Conservation (phyloP, 2,888 invertebrate genomes). For the Chloroclysta siterata region DNA sequence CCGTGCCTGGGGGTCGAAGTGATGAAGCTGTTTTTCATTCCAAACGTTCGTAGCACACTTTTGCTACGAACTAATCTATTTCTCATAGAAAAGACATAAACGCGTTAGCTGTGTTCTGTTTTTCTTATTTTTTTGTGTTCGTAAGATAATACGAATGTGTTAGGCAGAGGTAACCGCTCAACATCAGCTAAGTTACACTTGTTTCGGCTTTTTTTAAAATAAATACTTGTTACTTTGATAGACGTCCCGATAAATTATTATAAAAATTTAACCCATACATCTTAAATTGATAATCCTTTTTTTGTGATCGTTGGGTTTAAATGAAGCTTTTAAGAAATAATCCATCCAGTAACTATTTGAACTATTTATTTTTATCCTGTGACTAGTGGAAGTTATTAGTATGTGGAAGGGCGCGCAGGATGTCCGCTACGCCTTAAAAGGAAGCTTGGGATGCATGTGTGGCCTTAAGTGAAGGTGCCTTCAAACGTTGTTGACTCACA, state of each 20-base stretch:
- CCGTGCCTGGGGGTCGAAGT: too few species aligned
- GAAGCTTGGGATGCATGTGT: conserved; percentile 1
- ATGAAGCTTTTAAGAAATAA: too few species aligned
- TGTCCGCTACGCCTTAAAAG: conserved; percentile 13
- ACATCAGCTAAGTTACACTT: too few species aligned
- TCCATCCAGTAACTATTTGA: too few species aligned
- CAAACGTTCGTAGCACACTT: neutral
- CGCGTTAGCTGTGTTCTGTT: conserved; percentile 6
- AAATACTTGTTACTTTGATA: too few species aligned
- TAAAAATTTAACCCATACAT: too few species aligned
- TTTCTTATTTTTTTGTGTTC: neutral
- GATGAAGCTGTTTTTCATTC: too few species aligned
- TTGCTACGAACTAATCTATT: neutral
- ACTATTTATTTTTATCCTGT: conserved; percentile 4
- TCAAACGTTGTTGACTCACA: neutral
- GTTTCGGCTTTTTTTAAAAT: too few species aligned
- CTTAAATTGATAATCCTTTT: too few species aligned
- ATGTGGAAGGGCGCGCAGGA: conserved; percentile 12
- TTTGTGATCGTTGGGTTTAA: too few species aligned
- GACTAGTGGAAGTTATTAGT: conserved; percentile 15
- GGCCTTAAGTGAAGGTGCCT: neutral
- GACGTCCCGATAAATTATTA: too few species aligned
- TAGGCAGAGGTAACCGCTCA: neutral
- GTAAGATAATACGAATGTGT: neutral
- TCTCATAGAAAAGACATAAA: conserved; percentile 19